Percentiles rank a stretch among this genome's conserved stretches.
Conservation (phyloP, 2,113 vertebrate species). For the Phylloscopus trochilus region DNA sequence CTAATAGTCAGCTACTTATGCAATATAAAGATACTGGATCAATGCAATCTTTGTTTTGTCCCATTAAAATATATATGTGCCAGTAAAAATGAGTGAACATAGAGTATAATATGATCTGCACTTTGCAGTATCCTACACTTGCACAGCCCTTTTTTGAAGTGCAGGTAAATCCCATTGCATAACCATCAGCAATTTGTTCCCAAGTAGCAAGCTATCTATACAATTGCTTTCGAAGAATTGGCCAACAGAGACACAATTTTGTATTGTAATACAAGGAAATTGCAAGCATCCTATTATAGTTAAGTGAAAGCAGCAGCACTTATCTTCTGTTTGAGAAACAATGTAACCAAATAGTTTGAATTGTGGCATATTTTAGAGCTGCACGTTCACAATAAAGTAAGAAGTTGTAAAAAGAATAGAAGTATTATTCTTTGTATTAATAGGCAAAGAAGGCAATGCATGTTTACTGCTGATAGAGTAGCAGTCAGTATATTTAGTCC, state of each 20-base stretch:
- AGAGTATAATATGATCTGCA: not conserved
- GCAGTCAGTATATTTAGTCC: not conserved
- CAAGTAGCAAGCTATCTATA: not conserved
- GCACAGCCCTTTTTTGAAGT: not conserved
- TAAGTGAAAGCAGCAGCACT: not conserved
- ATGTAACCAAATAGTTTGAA: not conserved
- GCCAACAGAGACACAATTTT: not conserved
- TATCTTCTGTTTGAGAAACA: not conserved
- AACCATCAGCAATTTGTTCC: not conserved
- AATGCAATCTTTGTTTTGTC: not conserved
- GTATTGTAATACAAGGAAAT: not conserved
- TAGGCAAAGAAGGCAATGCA: not conserved
- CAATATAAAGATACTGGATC: not conserved
- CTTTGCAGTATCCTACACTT: not conserved
- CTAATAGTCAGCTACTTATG: not conserved
- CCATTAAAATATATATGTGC: not conserved
- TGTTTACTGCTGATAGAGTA: not conserved
- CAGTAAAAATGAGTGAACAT: not conserved
- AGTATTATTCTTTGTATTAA: not conserved
- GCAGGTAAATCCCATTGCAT: not conserved
- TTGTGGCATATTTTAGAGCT: not conserved
- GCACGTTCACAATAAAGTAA: not conserved
- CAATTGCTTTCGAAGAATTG: not conserved
- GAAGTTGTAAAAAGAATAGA: not conserved
- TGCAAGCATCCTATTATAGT: not conserved